Base-by-base conservation (phyloP, 2,797 vertebrate genomes). In the Vireo griseus region DNA sequence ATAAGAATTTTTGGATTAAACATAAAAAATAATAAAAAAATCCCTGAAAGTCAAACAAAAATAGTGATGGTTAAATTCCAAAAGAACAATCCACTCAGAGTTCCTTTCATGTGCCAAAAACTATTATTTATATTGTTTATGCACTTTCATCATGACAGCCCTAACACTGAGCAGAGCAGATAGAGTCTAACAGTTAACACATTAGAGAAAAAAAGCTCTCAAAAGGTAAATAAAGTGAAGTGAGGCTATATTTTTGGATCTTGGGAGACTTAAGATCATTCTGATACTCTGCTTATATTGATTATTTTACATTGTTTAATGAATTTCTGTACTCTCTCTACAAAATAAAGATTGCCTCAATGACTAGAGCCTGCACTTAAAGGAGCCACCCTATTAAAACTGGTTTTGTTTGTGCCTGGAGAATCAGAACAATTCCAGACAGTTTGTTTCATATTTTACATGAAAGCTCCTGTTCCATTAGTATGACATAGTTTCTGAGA, bases 141-240 rank as follows among this genome's bases (percentile, higher is more conserved):
- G 94, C 93, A 93, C 96, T 97, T 97, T 97, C 95, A 97, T 97
- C 95, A 12, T 96, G 96, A 97, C 96, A 96, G 92, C 88, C 52
- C 61, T 89, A 96, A 97, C 93, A 94, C 42, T 95, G 90, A 96
- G 68, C 96, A 97, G 96, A 97, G 92, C 88, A 95, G 84, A 94
- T 77, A 90, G 81, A 92, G 69, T 75, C 87, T 97, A 95, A 94
- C 93, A 93, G 85, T 94, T 94, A 94, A 94, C 94, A 96, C 87
- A 95, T 95, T 91, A 96, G 88, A 96, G 84, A 81, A 91, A 81
- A 88, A 94, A 95, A 67, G n/a, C 83, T 73, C 86, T 90, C 75
- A 61, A 80, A 94, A 91, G 92, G 94, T 96, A 97, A 96, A 97
- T 95, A 96, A 92, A 96, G 75, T 63, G 67, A 97, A 96, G 89